Percentiles rank a stretch among this genome's conserved stretches.
phyloP scores from a whole-genome alignment of 1,140 invertebrate species.

The Eriocheir sinensis region DNA sequence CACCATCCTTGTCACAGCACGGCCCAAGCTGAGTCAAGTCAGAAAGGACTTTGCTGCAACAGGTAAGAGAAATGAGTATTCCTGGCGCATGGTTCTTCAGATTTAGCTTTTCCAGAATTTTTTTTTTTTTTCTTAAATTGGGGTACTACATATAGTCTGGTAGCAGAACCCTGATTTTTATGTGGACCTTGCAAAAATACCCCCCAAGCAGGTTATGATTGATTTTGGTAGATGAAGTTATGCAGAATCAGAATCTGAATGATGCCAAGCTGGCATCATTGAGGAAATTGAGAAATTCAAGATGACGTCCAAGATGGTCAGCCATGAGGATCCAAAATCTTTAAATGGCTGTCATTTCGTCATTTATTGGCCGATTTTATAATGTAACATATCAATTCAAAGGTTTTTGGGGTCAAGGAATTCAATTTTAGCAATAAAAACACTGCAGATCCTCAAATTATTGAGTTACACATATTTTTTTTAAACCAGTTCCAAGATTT shows the following conservation, averaged over 20 bases:
- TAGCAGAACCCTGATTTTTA: no score
- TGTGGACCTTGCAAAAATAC: slow-evolving; percentile 7
- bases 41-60: no score
- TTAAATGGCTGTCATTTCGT: neutral
- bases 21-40: no score
- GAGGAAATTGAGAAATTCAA: neutral
- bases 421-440: neutral
- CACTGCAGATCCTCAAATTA: neutral
- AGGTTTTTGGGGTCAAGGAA: neutral
- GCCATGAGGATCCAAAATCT: neutral
- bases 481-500: neutral
- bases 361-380: slow-evolving; percentile 10
- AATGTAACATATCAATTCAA: neutral
- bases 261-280: neutral
- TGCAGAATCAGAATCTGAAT: neutral
- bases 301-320: no score
- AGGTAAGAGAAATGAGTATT: no score
- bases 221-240: neutral
- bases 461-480: neutral
- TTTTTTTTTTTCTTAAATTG: no score
- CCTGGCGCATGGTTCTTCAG: no score
- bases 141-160: no score
- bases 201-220: slow-evolving; percentile 10
- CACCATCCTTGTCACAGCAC: no score
- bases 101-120: no score